Conservation (phyloP, 2,113 vertebrate genomes). For the Saccopteryx bilineata region DNA sequence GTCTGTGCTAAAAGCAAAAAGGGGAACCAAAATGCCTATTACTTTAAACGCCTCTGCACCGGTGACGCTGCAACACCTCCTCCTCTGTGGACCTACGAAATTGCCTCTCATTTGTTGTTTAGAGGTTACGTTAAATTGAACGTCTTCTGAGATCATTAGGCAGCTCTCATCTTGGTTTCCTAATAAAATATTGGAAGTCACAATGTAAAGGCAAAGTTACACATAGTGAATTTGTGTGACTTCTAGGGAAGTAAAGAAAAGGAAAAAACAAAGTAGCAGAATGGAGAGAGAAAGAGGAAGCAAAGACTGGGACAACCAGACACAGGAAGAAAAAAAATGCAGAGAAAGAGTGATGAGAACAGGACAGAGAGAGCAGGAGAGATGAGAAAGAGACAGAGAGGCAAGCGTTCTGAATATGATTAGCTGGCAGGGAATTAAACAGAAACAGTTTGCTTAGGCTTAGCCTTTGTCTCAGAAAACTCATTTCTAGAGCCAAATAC, state of each 20-base stretch:
- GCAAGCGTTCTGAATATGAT: neutral
- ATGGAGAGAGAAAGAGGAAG: neutral
- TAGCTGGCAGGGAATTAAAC: neutral
- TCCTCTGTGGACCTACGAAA: conserved; percentile 75
- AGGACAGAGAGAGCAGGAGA: neutral
- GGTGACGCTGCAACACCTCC: conserved; percentile 36
- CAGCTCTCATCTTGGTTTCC: conserved; percentile 84
- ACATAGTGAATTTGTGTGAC: conserved; percentile 79
- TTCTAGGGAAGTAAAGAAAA: conserved; percentile 22
- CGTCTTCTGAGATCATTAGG: conserved; percentile 86
- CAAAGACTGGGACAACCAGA: neutral
- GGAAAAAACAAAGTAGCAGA: neutral
- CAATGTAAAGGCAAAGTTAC: conserved; percentile 75
- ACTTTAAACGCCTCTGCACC: conserved; percentile 76
- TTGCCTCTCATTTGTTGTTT: conserved; percentile 80
- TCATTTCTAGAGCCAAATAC: neutral
- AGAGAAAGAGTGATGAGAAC: neutral
- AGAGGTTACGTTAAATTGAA: conserved; percentile 82
- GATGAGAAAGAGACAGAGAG: neutral
- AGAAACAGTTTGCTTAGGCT: neutral
- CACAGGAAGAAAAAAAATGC: neutral
- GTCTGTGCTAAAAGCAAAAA: conserved; percentile 78
- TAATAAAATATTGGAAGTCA: conserved; percentile 84
- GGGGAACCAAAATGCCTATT: conserved; percentile 74
- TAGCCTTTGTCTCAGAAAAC: neutral